phyloP scores from a whole-genome alignment of 2,888 invertebrate species.

The Mesochorus sp. region DNA sequence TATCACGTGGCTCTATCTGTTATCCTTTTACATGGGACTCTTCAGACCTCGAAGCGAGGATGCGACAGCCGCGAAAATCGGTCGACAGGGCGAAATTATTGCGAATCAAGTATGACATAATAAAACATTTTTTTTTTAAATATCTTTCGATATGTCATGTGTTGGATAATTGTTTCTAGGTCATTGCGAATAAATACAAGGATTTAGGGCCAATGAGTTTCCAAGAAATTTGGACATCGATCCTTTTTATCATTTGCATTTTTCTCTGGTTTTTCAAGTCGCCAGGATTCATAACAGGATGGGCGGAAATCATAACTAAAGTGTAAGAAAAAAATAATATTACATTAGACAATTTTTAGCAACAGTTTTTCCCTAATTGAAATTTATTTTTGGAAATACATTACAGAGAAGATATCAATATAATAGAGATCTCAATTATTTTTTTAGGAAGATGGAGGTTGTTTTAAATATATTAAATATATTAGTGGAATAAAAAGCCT shows the following conservation, averaged over 20 bases:
- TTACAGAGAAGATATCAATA: no score
- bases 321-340: constrained; percentile 61
- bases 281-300: constrained; percentile 84
- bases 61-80: constrained; percentile 68
- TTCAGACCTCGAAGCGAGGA: constrained; percentile 72
- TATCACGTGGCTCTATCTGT: constrained; percentile 82
- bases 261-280: constrained; percentile 84
- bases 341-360: no score
- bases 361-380: no score
- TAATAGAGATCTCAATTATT: no score
- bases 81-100: constrained; percentile 71
- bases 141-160: background rate
- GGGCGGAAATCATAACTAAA: constrained; percentile 80
- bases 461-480: no score
- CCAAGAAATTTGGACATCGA: constrained; percentile 79
- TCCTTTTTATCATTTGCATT: constrained; percentile 82
- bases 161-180: constrained; percentile 59
- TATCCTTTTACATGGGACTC: constrained; percentile 75
- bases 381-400: no score
- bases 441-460: no score
- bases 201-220: constrained; percentile 82
- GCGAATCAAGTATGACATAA: constrained; percentile 72
- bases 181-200: constrained; percentile 80
- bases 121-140: background rate
- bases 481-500: no score